These are phyloP conservation scores for Beaufortia kweichowensis DNA, from an alignment of 2,113 vertebrate genomes.

Conservation along the genomic window DNA sequence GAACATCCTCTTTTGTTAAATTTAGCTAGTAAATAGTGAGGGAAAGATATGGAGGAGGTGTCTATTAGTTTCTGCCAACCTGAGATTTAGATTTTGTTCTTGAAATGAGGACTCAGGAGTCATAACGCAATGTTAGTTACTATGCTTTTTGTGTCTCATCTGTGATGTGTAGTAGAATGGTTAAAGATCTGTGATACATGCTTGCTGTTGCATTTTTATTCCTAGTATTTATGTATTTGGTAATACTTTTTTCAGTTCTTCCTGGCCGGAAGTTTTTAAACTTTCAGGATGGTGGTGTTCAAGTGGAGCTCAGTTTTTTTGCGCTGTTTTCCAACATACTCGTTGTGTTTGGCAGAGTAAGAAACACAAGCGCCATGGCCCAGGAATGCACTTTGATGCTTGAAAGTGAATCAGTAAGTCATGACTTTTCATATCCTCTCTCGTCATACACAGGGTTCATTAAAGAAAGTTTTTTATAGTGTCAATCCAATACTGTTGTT, in stretches of 20 bases:
- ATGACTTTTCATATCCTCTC: conserved; percentile 27
- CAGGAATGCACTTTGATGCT: conserved; percentile 71
- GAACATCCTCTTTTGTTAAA: background rate
- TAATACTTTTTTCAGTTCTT: conserved; percentile 63
- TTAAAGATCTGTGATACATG: no score
- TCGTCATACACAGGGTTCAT: background rate
- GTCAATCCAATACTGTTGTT: no score
- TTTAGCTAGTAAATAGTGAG: background rate
- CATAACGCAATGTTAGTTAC: no score
- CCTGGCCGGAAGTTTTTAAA: conserved; percentile 62
- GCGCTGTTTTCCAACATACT: conserved; percentile 82
- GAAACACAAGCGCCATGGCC: conserved; percentile 39
- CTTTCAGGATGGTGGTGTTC: conserved; percentile 70
- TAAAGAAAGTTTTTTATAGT: background rate
- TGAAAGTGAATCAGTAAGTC: conserved; percentile 71
- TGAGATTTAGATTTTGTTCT: no score
- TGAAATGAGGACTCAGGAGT: no score
- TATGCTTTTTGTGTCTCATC: no score
- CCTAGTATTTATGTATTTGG: background rate
- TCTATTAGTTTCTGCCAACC: no score
- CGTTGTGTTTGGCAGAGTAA: conserved; percentile 75
- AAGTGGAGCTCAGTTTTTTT: conserved; percentile 77
- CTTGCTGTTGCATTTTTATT: background rate
- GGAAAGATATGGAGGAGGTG: no score
- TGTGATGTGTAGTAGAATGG: no score